A percentile compares a stretch with the other conserved stretches of the same genome.
Evolutionary conservation across 2,888 invertebrate species (phyloP).

Genomic region (Calliphora vomitoria): DNA sequence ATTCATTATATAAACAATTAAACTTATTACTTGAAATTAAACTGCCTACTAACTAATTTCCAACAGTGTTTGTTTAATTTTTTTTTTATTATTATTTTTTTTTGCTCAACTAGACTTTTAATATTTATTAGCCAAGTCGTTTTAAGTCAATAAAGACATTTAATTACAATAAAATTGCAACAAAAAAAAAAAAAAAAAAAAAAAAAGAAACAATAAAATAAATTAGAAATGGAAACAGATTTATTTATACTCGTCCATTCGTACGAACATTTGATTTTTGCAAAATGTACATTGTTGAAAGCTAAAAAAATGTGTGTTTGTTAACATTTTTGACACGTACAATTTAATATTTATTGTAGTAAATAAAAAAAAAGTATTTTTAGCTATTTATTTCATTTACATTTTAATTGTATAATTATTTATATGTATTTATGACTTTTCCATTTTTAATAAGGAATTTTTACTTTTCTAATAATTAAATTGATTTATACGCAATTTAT

Average conservation of each 20-base stretch:
- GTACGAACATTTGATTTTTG: not conserved
- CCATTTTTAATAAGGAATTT: not conserved
- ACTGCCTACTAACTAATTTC: not conserved
- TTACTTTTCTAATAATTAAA: constrained; percentile 15
- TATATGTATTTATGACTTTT: not conserved
- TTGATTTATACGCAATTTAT: constrained; percentile 17
- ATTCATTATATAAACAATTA: too few species aligned
- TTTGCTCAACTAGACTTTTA: not conserved
- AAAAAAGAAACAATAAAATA: constrained; percentile 14
- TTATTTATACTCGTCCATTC: not conserved
- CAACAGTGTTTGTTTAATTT: not conserved
- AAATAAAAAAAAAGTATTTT: constrained; percentile 9
- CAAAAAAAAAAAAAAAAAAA: not conserved
- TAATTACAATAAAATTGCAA: constrained; percentile 9
- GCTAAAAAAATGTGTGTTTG: not conserved
- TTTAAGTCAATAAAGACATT: constrained; percentile 23
- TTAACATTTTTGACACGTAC: constrained; percentile 52
- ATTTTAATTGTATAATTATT: constrained; percentile 31
- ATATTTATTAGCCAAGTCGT: constrained; percentile 32
- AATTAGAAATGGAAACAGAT: constrained; percentile 14
- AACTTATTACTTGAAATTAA: too few species aligned
- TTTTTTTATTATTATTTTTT: not conserved
- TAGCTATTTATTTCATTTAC: constrained; percentile 31
- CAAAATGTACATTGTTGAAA: not conserved
- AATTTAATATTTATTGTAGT: constrained; percentile 37